Evolutionary conservation across 2,888 invertebrate genomes (phyloP).

Genomic region (Sycophila texana): DNA sequence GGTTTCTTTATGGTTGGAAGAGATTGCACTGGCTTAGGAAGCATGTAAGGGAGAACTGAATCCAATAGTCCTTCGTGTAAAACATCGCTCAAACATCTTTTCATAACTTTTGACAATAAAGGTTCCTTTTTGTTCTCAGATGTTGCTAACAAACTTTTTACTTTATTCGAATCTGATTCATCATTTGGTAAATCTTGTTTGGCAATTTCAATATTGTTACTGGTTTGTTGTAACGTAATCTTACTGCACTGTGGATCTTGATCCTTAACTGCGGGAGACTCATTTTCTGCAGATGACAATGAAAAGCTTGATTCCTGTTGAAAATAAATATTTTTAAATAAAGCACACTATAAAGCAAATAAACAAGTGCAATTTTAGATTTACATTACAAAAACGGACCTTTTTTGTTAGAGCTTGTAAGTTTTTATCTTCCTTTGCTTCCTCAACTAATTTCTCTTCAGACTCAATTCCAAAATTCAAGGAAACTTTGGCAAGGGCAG

Average conservation of each 20-base stretch:
- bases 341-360: neutral
- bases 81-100: constrained; percentile 79
- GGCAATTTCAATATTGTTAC: constrained; percentile 1
- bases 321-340: constrained; percentile 23
- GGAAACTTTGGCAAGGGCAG: constrained; percentile 75
- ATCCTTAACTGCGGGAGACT: neutral
- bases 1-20: constrained; percentile 79
- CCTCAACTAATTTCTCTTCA: constrained; percentile 26
- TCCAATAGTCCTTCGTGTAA: constrained; percentile 89
- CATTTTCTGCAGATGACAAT: constrained; percentile 10
- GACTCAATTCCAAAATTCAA: constrained; percentile 62
- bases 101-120: constrained; percentile 68
- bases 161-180: constrained; percentile 17
- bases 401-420: constrained; percentile 23
- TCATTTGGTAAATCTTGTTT: constrained; percentile 7
- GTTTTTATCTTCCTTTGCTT: constrained; percentile 22
- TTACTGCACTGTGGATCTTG: neutral
- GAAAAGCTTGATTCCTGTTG: constrained; percentile 38
- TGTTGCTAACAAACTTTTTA: constrained; percentile 33
- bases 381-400: constrained; percentile 4
- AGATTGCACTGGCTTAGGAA: constrained; percentile 79
- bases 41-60: constrained; percentile 87
- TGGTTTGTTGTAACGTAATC: neutral
- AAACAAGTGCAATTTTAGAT: neutral
- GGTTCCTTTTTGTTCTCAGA: constrained; percentile 59